Base-by-base conservation (phyloP, 2,113 vertebrate species). In the Thunnus thynnus region DNA sequence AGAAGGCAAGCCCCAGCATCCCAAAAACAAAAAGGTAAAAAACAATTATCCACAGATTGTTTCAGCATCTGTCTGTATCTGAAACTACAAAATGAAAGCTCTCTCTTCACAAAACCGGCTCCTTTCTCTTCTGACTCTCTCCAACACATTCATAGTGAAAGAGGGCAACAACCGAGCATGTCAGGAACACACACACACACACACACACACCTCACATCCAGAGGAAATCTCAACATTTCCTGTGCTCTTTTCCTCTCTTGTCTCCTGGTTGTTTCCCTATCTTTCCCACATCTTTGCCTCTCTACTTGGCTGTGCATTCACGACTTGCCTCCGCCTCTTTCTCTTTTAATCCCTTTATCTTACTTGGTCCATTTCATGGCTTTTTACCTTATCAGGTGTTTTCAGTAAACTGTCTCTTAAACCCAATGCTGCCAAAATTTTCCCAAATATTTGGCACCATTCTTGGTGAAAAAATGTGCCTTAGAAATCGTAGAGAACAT, bases 221-320 rank as follows among this genome's bases (percentile, higher is more conserved):
- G 89, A 95, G 95, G 95, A 95, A 95, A 93, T 87, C 73, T 89
- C 89, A 69, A 88, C 92, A 93, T 92, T 95, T 96, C 95, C 95
- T 96, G 93, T 82, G 80, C 80, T 85, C 90, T 76, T 93, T 94
- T 94, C 92, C 92, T 88, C 87, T 84, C 70, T 70, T 68, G 80
- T 81, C 82, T 86, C 82, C 78, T 82, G 63, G 58, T 72, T 83
- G 61, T 67, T 65, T 78, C 76, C 54, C 18, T 71, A 17, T 82
- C 64, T 65, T 36, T 22, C 61, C 69, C 76, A 73, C 75, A 70
- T 83, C 82, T 74, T 32, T 62, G 46, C 13, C 56, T 58, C 55
- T 61, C 14, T 4, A 17, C 57, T 62, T 70, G 17, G 27, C 65
- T 3, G 25, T 3, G 47, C 60, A 18, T 65, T 73, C 58, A 58